These are phyloP conservation scores for Amphiprion clarkii DNA, from an alignment of 2,797 vertebrate genomes.

Conservation along the genomic window DNA sequence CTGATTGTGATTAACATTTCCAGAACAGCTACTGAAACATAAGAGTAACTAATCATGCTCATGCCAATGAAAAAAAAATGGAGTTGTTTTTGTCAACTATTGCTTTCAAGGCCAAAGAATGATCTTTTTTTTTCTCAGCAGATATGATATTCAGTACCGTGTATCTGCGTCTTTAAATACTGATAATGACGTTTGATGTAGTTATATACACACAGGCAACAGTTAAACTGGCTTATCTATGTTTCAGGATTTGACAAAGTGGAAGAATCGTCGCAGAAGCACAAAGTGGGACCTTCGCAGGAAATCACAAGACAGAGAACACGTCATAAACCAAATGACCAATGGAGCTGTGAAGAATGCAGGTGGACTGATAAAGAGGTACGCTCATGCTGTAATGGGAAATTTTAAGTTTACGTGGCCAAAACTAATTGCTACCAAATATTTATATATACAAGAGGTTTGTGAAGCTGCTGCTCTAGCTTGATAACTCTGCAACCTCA, in stretches of 20 bases:
- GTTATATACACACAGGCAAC: no score
- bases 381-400: constrained; percentile 16
- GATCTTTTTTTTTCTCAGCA: not conserved
- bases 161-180: not conserved
- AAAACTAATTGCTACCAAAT: not conserved
- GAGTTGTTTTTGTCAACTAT: not conserved
- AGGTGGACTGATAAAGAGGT: constrained; percentile 87
- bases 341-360: constrained; percentile 68
- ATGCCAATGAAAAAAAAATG: no score
- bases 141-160: not conserved
- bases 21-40: not conserved
- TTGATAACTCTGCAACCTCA: constrained; percentile 7
- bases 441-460: not conserved
- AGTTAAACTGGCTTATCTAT: not conserved
- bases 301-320: constrained; percentile 91
- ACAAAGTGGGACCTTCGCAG: constrained; percentile 89
- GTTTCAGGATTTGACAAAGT: constrained; percentile 92
- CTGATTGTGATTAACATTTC: not conserved
- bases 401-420: not conserved
- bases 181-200: not conserved
- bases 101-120: no score
- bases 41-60: not conserved
- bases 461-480: constrained; percentile 1
- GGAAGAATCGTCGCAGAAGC: constrained; percentile 94
- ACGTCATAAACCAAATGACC: constrained; percentile 77